Conservation (phyloP, 2,113 vertebrate species). For the Semicossyphus pulcher region DNA sequence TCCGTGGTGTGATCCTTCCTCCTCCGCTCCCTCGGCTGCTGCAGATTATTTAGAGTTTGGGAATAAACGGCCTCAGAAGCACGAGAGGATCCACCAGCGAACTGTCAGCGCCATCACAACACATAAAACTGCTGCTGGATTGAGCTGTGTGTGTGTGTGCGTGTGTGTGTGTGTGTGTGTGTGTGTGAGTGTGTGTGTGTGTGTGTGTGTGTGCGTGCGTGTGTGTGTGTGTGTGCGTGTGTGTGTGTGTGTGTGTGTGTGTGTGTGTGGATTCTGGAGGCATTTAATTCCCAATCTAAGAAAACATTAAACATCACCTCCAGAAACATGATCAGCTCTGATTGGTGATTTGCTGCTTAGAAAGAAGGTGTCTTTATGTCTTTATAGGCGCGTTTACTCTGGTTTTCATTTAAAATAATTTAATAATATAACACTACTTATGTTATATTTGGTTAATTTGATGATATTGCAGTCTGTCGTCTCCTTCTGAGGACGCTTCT, state of each 20-base stretch:
- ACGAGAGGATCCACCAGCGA: background rate
- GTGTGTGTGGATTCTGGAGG: slow-evolving; percentile 5
- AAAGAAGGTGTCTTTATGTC: no score
- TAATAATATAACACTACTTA: no score
- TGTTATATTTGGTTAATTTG: no score
- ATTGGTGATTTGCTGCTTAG: no score
- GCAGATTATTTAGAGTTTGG: slow-evolving; percentile 22
- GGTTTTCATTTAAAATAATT: no score
- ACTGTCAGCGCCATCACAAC: slow-evolving; percentile 7
- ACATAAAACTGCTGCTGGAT: slow-evolving; percentile 6
- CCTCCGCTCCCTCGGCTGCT: background rate
- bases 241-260: no score
- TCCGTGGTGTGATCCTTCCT: background rate
- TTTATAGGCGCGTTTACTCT: no score
- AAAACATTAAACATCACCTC: no score
- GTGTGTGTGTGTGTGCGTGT: background rate
- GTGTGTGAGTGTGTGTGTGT: background rate
- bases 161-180: background rate
- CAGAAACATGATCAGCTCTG: no score
- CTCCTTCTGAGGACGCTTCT: no score
- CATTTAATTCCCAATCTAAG: slow-evolving; percentile 1
- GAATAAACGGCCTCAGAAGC: slow-evolving; percentile 38
- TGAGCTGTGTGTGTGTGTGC: background rate
- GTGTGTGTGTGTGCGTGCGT: background rate
- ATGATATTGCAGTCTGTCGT: no score